Evolutionary conservation across 2,888 invertebrate genomes (phyloP).

Genomic region (Acholoe squamosa): DNA sequence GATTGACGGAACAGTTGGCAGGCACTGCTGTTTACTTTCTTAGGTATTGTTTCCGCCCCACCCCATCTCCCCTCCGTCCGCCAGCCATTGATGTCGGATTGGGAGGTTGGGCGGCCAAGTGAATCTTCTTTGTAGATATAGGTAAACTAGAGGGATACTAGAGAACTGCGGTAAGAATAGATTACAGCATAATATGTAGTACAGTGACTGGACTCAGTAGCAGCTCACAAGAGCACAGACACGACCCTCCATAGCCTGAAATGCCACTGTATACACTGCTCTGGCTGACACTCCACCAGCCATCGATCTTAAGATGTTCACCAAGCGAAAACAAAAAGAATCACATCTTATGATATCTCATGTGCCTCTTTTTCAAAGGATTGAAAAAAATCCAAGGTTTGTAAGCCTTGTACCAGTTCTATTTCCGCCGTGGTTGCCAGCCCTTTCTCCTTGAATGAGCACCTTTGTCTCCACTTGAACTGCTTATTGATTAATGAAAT

Average conservation of each 20-base stretch:
- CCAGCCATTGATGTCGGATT: not conserved
- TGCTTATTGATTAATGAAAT: not conserved
- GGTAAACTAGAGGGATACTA: not conserved
- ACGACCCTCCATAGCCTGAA: not conserved
- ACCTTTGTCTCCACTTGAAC: not conserved
- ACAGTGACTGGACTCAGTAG: not conserved
- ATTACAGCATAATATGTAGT: not conserved
- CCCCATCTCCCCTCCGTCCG: not conserved
- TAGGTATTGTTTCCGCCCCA: not conserved
- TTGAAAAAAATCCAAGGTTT: not conserved
- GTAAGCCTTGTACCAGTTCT: not conserved
- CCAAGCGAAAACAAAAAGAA: not conserved
- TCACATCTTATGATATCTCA: not conserved
- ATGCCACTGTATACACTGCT: not conserved
- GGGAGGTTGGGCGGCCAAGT: not conserved
- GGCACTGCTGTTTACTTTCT: conserved; percentile 37
- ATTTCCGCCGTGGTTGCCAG: not conserved
- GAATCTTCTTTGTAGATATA: not conserved
- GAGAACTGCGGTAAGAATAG: not conserved
- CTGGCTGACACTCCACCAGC: no score
- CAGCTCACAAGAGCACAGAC: not conserved
- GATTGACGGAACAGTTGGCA: conserved; percentile 34
- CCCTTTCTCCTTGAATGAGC: not conserved
- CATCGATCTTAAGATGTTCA: not conserved
- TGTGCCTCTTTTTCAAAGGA: not conserved